phyloP scores from a whole-genome alignment of 1,140 invertebrate species.

The Nixonia krombeini region DNA sequence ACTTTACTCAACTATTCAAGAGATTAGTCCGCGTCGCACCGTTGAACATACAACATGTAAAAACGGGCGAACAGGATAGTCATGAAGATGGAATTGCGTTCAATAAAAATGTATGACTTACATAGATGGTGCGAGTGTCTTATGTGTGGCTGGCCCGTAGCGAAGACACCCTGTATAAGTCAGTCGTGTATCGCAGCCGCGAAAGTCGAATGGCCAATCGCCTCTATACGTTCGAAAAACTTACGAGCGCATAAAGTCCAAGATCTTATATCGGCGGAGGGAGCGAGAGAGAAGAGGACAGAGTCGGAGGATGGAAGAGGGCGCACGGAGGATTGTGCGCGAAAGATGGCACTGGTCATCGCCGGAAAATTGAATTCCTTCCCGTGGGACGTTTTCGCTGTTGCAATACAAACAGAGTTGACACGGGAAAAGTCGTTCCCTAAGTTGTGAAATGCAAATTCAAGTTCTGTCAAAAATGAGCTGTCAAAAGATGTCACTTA shows the following conservation, averaged over 20 bases:
- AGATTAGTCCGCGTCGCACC: too few species aligned
- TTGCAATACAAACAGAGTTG: conserved; percentile 63
- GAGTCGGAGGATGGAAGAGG: conserved; percentile 3
- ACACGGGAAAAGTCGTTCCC: conserved; percentile 56
- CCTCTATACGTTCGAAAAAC: conserved; percentile 54
- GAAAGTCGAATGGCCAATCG: conserved; percentile 42
- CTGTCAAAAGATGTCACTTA: conserved; percentile 66
- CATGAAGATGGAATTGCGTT: conserved; percentile 5
- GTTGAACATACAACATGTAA: too few species aligned
- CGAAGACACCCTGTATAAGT: conserved; percentile 20
- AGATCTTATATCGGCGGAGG: conserved; percentile 45
- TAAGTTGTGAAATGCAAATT: conserved; percentile 35
- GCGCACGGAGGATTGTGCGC: conserved; percentile 22
- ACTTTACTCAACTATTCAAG: too few species aligned
- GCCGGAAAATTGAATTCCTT: conserved; percentile 70
- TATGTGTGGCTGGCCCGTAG: conserved; percentile 3
- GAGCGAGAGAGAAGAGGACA: neutral
- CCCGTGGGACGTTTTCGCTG: conserved; percentile 58
- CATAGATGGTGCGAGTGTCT: neutral
- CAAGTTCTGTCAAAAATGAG: neutral
- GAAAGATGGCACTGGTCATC: conserved; percentile 67
- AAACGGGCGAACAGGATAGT: neutral
- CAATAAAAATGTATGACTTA: conserved; percentile 9
- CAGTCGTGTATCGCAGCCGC: conserved; percentile 22
- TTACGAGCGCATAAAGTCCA: conserved; percentile 69